These are phyloP conservation scores for Hanleya hanleyi DNA, from an alignment of 2,888 invertebrate genomes.

Conservation along the genomic window DNA sequence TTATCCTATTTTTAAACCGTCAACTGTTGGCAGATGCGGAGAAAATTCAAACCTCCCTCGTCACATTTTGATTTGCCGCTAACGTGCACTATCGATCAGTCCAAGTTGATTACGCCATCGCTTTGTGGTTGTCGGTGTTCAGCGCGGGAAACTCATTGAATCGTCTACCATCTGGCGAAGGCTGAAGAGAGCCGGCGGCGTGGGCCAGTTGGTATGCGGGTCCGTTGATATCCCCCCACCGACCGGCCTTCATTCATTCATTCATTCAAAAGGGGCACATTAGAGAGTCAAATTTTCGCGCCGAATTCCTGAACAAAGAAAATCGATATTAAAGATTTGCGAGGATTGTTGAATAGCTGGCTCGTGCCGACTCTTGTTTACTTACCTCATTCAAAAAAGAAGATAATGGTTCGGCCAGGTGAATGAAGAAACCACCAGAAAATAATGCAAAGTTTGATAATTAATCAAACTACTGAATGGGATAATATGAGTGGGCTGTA, in stretches of 20 bases:
- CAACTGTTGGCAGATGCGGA: slow-evolving; percentile 4
- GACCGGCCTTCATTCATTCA: neutral
- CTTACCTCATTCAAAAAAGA: no score
- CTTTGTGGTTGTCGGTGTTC: neutral
- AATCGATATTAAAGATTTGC: no score
- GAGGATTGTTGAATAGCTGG: no score
- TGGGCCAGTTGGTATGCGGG: neutral
- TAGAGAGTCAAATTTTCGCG: neutral
- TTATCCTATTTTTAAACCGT: neutral
- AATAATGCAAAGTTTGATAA: no score
- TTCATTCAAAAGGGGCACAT: neutral
- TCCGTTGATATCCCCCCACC: neutral
- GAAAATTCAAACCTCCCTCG: neutral
- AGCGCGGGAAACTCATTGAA: neutral
- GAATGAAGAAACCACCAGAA: no score
- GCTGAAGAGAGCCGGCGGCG: neutral
- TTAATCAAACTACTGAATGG: no score
- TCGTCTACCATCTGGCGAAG: neutral
- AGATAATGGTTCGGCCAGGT: no score
- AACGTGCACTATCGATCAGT: slow-evolving; percentile 5
- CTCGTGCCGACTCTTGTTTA: no score
- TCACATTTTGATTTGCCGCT: neutral
- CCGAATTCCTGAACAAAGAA: neutral
- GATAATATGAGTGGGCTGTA: no score
- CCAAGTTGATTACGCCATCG: slow-evolving; percentile 5